phyloP scores from a whole-genome alignment of 30 jellyfish, hydroid and myxozoan species.

The Cassiopea andromeda region DNA sequence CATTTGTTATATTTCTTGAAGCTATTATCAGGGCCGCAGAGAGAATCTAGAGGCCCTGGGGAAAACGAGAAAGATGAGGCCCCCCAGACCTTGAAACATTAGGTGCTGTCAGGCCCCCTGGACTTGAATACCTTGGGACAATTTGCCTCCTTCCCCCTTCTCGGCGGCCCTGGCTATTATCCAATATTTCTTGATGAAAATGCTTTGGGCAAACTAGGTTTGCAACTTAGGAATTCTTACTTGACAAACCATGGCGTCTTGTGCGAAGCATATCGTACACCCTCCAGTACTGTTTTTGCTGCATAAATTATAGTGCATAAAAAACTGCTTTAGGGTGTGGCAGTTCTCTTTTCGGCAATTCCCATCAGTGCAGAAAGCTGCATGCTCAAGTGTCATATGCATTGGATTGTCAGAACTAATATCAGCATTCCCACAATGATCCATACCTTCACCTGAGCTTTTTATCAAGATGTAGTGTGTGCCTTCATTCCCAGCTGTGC shows the following conservation, averaged over 20 bases:
- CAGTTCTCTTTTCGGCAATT: slow-evolving; percentile 46
- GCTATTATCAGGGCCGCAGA: too few species aligned
- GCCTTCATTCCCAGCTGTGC: not conserved
- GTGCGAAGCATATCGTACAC: slow-evolving; percentile 61
- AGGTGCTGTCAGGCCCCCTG: too few species aligned
- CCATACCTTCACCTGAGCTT: not conserved
- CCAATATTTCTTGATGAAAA: too few species aligned
- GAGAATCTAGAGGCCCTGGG: too few species aligned
- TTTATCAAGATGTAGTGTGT: slow-evolving; percentile 6
- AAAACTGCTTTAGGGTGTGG: slow-evolving; percentile 37
- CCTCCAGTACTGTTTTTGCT: slow-evolving; percentile 46
- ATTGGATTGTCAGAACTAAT: not conserved
- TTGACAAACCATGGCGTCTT: slow-evolving; percentile 72
- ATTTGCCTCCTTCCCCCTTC: too few species aligned
- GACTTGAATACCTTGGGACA: too few species aligned
- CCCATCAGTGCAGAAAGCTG: slow-evolving; percentile 25
- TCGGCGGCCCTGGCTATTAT: too few species aligned
- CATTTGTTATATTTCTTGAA: too few species aligned
- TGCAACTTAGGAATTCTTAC: not conserved
- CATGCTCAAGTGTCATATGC: slow-evolving; percentile 39
- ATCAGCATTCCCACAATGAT: not conserved
- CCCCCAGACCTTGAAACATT: too few species aligned
- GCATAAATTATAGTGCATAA: slow-evolving; percentile 45
- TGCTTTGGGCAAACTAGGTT: not conserved
- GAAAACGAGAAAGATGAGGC: too few species aligned